Conservation (phyloP, 2,113 vertebrate species). For the Gobiocypris rarus region DNA sequence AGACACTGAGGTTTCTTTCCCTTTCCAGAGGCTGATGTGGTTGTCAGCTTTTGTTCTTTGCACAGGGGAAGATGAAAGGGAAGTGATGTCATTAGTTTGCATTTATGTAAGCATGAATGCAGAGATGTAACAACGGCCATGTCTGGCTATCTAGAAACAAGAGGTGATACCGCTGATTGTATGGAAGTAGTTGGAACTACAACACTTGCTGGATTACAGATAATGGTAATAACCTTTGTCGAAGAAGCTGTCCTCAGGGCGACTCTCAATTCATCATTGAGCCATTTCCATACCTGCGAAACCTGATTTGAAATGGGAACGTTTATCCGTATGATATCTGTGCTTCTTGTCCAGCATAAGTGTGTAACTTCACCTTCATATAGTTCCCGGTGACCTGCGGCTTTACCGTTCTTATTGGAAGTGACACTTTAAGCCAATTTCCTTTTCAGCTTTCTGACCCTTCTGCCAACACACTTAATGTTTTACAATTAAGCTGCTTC, state of each 20-base stretch:
- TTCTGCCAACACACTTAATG: conserved; percentile 1
- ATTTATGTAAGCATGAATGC: conserved; percentile 1
- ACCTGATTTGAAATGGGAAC: neutral
- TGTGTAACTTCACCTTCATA: neutral
- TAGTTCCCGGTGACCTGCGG: neutral
- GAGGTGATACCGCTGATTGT: neutral
- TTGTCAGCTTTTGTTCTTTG: conserved; percentile 37
- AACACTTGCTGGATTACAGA: neutral
- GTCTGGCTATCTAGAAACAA: neutral
- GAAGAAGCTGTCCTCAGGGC: neutral
- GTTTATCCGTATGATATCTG: neutral
- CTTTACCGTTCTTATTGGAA: conserved; percentile 14
- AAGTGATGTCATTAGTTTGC: conserved; percentile 42
- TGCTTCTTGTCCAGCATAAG: neutral
- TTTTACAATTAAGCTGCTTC: conserved; percentile 27
- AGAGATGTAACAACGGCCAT: neutral
- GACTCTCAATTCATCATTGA: neutral
- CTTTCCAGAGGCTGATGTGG: conserved; percentile 10
- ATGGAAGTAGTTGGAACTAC: neutral
- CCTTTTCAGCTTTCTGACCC: neutral
- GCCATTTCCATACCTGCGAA: neutral
- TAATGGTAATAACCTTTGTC: neutral
- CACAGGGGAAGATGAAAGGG: conserved; percentile 36
- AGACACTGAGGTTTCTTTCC: conserved; percentile 12
- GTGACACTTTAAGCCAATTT: conserved; percentile 16